These are phyloP conservation scores for Scortum barcoo DNA, from an alignment of 2,113 vertebrate species.

Conservation along the genomic window DNA sequence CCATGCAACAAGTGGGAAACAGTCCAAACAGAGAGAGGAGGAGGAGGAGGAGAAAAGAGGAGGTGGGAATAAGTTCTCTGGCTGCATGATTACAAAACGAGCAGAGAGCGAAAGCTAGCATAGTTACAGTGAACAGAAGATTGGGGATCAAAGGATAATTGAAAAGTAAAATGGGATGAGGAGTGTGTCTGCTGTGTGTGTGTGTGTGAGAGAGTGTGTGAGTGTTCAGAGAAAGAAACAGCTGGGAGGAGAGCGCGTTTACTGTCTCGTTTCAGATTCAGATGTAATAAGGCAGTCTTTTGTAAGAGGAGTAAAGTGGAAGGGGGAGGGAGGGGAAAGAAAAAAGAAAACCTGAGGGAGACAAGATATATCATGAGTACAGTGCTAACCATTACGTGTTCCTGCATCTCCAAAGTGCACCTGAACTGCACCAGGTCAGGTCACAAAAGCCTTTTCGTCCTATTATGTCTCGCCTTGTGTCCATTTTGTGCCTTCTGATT, in stretches of 20 bases:
- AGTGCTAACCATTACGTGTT: slow-evolving; percentile 42
- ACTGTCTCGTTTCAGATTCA: slow-evolving; percentile 50
- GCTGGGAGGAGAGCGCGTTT: slow-evolving; percentile 64
- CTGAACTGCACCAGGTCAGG: slow-evolving; percentile 30
- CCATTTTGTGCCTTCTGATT: slow-evolving; percentile 24
- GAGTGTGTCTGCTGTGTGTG: slow-evolving; percentile 15
- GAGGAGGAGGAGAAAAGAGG: slow-evolving; percentile 39
- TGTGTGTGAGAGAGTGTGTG: slow-evolving; percentile 33
- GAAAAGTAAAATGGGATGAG: slow-evolving; percentile 63
- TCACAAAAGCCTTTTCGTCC: slow-evolving; percentile 29
- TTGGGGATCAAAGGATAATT: slow-evolving; percentile 70
- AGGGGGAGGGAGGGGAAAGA: neutral
- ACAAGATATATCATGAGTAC: slow-evolving; percentile 61
- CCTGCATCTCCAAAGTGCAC: slow-evolving; percentile 56
- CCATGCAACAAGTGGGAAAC: slow-evolving; percentile 89
- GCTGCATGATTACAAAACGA: slow-evolving; percentile 65
- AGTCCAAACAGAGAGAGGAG: slow-evolving; percentile 77
- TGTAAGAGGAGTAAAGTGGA: slow-evolving; percentile 58
- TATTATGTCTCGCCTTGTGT: slow-evolving; percentile 7
- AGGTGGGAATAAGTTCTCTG: slow-evolving; percentile 58
- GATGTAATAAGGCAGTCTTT: slow-evolving; percentile 70
- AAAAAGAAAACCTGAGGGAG: slow-evolving; percentile 68
- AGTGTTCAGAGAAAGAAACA: slow-evolving; percentile 74
- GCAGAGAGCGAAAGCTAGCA: slow-evolving; percentile 69
- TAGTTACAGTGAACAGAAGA: slow-evolving; percentile 66